A percentile compares a stretch with the other conserved stretches of the same genome.
These are phyloP conservation scores for Drosophila sp. DNA, from an alignment of 1,140 invertebrate genomes.

Conservation along the genomic window DNA sequence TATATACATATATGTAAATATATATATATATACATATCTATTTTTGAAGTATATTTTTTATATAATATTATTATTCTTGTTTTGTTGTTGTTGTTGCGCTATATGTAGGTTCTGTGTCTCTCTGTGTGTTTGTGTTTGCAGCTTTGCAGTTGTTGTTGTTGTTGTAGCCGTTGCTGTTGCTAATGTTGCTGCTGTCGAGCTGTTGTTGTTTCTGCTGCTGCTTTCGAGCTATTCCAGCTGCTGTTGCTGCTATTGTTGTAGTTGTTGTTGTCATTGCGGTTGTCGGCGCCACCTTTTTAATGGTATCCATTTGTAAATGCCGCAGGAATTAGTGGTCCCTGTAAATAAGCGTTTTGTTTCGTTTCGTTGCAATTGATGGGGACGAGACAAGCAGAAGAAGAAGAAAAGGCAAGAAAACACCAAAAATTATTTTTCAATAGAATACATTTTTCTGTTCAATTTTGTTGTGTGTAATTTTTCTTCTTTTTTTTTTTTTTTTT, in stretches of 20 bases:
- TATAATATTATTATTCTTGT: constrained; percentile 15
- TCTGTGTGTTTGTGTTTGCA: constrained; percentile 53
- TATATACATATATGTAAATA: constrained; percentile 32
- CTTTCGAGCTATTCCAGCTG: constrained; percentile 58
- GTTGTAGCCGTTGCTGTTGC: constrained; percentile 36
- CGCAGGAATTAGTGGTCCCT: constrained; percentile 96
- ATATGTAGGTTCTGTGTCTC: not conserved
- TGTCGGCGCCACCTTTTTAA: constrained; percentile 86
- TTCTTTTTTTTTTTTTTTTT: not conserved
- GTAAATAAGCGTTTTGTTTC: constrained; percentile 82
- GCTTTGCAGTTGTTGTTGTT: constrained; percentile 60
- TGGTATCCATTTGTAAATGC: constrained; percentile 97
- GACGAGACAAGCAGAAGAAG: not conserved
- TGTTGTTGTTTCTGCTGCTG: constrained; percentile 76
- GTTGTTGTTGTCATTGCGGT: constrained; percentile 74
- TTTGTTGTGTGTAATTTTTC: not conserved
- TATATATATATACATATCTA: constrained; percentile 48
- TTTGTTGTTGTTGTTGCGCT: constrained; percentile 43
- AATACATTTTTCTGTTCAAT: constrained; percentile 47
- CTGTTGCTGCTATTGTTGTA: constrained; percentile 43
- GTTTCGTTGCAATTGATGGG: constrained; percentile 51
- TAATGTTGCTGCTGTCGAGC: not conserved
- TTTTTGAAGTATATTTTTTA: constrained; percentile 21
- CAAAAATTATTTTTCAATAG: constrained; percentile 77
- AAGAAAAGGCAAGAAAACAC: constrained; percentile 51